These are phyloP conservation scores for Coccyzus lansbergi DNA, from an alignment of 2,797 vertebrate genomes.

Conservation along the genomic window DNA sequence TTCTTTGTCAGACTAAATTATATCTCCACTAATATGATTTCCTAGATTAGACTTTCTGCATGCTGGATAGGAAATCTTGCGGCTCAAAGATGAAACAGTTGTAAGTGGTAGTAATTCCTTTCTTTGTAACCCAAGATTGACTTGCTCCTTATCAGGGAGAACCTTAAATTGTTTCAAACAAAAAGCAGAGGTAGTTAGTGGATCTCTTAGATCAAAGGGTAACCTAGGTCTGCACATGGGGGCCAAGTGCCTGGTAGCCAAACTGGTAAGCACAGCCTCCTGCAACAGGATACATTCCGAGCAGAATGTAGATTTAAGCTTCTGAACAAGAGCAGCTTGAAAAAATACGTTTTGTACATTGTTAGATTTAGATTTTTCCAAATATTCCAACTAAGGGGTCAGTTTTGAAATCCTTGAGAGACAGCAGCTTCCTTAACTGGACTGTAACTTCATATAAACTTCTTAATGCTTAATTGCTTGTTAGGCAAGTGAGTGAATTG, in stretches of 20 bases:
- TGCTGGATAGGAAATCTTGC: conserved; percentile 48
- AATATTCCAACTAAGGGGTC: neutral
- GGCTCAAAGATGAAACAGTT: conserved; percentile 55
- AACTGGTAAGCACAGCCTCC: neutral
- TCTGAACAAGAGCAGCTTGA: neutral
- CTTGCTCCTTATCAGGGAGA: conserved; percentile 66
- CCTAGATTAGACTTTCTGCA: conserved; percentile 24
- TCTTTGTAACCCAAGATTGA: conserved; percentile 64
- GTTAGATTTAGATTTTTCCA: conserved; percentile 8
- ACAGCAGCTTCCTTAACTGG: neutral
- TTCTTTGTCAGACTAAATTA: conserved; percentile 29
- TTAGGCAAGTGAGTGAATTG: neutral
- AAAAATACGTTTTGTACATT: neutral
- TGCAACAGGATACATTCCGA: conserved; percentile 5
- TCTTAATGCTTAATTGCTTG: neutral
- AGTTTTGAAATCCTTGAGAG: neutral
- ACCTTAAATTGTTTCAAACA: conserved; percentile 57
- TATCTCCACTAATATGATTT: conserved; percentile 49
- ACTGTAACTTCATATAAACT: neutral
- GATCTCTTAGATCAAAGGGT: conserved; percentile 68
- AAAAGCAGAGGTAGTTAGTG: conserved; percentile 56
- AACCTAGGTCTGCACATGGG: conserved; percentile 25
- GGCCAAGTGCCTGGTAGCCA: neutral
- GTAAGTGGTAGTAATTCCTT: conserved; percentile 59
- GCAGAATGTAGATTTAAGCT: neutral